A percentile compares a stretch with the other conserved stretches of the same genome.
Conservation (phyloP, 1,140 invertebrate genomes). For the Lutraria rhynchaena region DNA sequence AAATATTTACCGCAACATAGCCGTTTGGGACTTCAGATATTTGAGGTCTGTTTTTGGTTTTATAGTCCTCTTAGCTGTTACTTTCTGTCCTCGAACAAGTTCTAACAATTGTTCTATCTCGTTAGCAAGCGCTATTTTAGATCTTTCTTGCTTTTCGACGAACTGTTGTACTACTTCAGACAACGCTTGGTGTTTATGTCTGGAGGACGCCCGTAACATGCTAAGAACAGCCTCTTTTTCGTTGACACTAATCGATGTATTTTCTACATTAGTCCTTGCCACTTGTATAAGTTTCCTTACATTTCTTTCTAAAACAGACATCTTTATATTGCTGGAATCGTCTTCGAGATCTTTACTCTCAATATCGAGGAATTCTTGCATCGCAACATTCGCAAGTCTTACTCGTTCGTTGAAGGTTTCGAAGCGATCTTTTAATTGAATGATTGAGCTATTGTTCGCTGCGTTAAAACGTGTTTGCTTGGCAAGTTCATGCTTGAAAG, state of each 20-base stretch:
- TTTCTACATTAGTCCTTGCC: conserved; percentile 44
- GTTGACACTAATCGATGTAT: conserved; percentile 16
- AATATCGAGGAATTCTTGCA: conserved; percentile 44
- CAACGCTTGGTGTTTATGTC: conserved; percentile 31
- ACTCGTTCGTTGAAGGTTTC: conserved; percentile 53
- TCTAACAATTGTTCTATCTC: conserved; percentile 26
- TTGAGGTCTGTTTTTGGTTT: conserved; percentile 42
- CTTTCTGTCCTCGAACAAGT: conserved; percentile 22
- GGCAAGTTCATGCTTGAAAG: conserved; percentile 44
- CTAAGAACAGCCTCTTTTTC: conserved; percentile 45
- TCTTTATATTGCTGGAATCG: conserved; percentile 38
- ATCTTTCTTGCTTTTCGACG: conserved; percentile 48
- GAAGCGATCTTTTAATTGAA: conserved; percentile 48
- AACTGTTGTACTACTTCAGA: conserved; percentile 42
- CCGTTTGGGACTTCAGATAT: conserved; percentile 43
- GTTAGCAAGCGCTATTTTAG: conserved; percentile 19
- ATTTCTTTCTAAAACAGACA: conserved; percentile 53
- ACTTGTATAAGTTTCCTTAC: conserved; percentile 42
- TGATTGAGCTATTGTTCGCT: conserved; percentile 50
- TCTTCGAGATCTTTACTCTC: conserved; percentile 23
- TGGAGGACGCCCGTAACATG: conserved; percentile 25
- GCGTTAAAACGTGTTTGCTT: conserved; percentile 54
- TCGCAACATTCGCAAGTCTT: conserved; percentile 36
- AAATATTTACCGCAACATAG: conserved; percentile 26
- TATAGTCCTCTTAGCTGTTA: conserved; percentile 5